Evolutionary conservation across 2,113 vertebrate genomes (phyloP).

Genomic region (Orientallactaga bullata): DNA sequence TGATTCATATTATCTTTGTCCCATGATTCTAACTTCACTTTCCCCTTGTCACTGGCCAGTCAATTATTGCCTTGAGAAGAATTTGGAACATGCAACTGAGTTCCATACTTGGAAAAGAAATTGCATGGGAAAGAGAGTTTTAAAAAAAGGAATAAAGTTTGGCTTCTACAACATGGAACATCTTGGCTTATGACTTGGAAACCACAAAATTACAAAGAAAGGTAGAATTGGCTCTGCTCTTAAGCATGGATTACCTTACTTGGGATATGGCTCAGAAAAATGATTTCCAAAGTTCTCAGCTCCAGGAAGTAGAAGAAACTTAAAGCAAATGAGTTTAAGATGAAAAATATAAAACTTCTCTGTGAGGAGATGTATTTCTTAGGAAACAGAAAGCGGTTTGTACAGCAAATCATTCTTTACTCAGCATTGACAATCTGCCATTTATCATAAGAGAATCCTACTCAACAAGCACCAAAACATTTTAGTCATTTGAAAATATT

Average conservation of each 20-base stretch:
- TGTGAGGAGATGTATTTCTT: neutral
- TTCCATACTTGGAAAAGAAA: constrained; percentile 53
- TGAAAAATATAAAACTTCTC: neutral
- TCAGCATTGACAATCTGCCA: neutral
- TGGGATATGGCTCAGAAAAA: neutral
- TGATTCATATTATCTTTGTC: constrained; percentile 48
- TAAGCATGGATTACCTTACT: neutral
- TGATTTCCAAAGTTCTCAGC: neutral
- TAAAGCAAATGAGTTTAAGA: constrained; percentile 14
- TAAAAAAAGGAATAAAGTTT: constrained; percentile 34
- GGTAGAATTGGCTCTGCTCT: neutral
- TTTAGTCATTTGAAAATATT: constrained; percentile 20
- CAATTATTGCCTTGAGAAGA: constrained; percentile 41
- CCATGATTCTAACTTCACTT: constrained; percentile 34
- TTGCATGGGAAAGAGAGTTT: constrained; percentile 19
- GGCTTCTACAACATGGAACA: neutral
- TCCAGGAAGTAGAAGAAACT: constrained; percentile 25
- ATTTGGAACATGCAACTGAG: neutral
- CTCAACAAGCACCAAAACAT: neutral
- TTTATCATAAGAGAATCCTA: neutral
- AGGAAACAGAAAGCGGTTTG: neutral
- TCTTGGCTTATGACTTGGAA: constrained; percentile 10
- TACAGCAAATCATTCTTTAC: constrained; percentile 1
- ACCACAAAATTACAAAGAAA: constrained; percentile 11
- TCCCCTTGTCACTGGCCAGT: constrained; percentile 44